phyloP scores from a whole-genome alignment of 1,140 invertebrate genomes.

The Achatina immaculata region DNA sequence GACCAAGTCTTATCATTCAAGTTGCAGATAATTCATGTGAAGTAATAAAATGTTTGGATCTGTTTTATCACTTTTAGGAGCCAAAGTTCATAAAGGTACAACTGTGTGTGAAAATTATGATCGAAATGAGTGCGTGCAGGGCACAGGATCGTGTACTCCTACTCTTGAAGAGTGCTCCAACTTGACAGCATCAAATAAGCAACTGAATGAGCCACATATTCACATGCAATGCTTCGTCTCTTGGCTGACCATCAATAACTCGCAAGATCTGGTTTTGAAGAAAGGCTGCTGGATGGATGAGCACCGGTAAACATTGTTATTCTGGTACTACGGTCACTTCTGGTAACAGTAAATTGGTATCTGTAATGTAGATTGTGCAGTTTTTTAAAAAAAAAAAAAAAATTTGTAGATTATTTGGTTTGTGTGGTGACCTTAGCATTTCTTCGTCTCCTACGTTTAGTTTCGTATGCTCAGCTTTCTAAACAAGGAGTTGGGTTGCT shows the following conservation, averaged over 20 bases:
- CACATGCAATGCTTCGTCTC: conserved; percentile 77
- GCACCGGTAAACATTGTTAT: conserved; percentile 26
- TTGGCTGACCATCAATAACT: conserved; percentile 74
- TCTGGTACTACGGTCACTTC: no score
- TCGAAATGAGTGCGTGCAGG: neutral
- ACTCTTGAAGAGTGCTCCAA: conserved; percentile 8
- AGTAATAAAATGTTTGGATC: no score
- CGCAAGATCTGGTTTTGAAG: conserved; percentile 75
- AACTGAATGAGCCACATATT: conserved; percentile 15
- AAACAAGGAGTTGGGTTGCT: no score
- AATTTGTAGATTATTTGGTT: no score
- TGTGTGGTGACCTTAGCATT: no score
- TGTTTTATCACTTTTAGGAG: neutral
- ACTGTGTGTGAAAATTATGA: conserved; percentile 25
- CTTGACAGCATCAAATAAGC: neutral
- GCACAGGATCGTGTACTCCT: conserved; percentile 1
- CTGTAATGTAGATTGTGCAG: no score
- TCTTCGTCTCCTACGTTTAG: no score
- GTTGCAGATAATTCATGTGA: no score
- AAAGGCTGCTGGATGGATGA: conserved; percentile 58
- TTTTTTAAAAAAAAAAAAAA: no score
- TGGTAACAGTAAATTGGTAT: no score
- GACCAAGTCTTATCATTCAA: no score
- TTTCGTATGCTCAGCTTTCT: no score
- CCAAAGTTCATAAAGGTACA: conserved; percentile 31